Percentiles rank a stretch among this genome's conserved stretches.
These are phyloP conservation scores for Holocentrus rufus DNA, from an alignment of 2,797 vertebrate species.

Conservation along the genomic window DNA sequence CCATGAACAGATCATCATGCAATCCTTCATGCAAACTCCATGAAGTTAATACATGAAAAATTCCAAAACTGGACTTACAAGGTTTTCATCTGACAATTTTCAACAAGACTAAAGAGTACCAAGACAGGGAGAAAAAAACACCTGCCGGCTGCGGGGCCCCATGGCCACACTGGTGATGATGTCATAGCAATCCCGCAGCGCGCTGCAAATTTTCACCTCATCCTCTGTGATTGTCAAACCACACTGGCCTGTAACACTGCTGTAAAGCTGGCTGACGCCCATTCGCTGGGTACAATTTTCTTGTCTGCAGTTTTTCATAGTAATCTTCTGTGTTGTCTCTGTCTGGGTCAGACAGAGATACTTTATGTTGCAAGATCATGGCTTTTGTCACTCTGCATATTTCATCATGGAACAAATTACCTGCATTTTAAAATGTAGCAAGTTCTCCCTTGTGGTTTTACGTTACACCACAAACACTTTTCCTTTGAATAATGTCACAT, in stretches of 20 bases:
- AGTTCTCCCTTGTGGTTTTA: conserved; percentile 15
- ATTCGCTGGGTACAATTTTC: conserved; percentile 22
- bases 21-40: too few relatives aligned
- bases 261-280: conserved; percentile 47
- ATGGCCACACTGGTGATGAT: conserved; percentile 52
- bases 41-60: neutral
- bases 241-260: conserved; percentile 26
- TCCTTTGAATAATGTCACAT: conserved; percentile 28
- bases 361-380: conserved; percentile 29
- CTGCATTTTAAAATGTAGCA: neutral
- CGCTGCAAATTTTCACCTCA: conserved; percentile 54
- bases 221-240: conserved; percentile 45
- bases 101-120: conserved; percentile 37
- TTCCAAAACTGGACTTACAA: neutral
- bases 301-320: conserved; percentile 13
- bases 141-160: conserved; percentile 55
- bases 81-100: conserved; percentile 39
- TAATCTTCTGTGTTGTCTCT: conserved; percentile 32
- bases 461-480: conserved; percentile 23
- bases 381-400: conserved; percentile 13
- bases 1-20: too few relatives aligned
- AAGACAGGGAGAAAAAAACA: conserved; percentile 57
- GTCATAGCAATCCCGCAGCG: conserved; percentile 61
- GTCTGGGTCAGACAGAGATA: conserved; percentile 16
- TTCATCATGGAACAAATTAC: conserved; percentile 41